Percentiles rank a stretch among this genome's conserved stretches.
Conservation (phyloP, 2,888 invertebrate species). For the Cheilosia pagana region DNA sequence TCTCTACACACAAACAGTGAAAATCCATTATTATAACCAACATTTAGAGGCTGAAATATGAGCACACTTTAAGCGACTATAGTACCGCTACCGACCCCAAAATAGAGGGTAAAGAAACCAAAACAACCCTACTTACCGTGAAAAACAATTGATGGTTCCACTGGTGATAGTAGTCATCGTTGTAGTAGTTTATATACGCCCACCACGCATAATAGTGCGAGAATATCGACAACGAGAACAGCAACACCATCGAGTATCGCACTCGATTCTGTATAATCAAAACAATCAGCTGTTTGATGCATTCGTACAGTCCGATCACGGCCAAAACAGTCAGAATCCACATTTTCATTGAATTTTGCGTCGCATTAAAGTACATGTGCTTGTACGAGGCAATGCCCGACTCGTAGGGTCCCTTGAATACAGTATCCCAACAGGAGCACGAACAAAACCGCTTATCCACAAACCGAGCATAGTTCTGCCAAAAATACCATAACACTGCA, state of each 20-base stretch:
- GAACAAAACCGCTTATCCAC: slow-evolving; percentile 88
- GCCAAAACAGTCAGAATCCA: slow-evolving; percentile 86
- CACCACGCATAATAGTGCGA: slow-evolving; percentile 89
- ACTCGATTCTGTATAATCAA: slow-evolving; percentile 85
- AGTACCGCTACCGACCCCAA: not conserved
- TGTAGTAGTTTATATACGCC: slow-evolving; percentile 89
- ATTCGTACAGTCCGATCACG: slow-evolving; percentile 86
- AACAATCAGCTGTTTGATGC: slow-evolving; percentile 85
- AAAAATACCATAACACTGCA: slow-evolving; percentile 86
- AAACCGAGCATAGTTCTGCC: slow-evolving; percentile 87
- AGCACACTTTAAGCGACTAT: not conserved
- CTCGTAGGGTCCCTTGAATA: slow-evolving; percentile 90
- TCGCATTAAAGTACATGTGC: slow-evolving; percentile 89
- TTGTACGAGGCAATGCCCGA: slow-evolving; percentile 88
- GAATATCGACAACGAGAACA: slow-evolving; percentile 87
- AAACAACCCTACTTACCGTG: slow-evolving; percentile 81
- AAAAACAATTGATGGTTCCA: slow-evolving; percentile 89
- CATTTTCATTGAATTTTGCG: slow-evolving; percentile 87
- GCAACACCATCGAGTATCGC: slow-evolving; percentile 86
- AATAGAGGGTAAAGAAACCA: no score
- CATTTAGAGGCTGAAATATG: not conserved
- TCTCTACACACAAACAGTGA: no score
- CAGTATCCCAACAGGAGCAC: slow-evolving; percentile 91
- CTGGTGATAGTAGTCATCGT: slow-evolving; percentile 88
- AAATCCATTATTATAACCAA: no score